Conservation (phyloP, 2,888 invertebrate species). For the Malthinus flaveolus region DNA sequence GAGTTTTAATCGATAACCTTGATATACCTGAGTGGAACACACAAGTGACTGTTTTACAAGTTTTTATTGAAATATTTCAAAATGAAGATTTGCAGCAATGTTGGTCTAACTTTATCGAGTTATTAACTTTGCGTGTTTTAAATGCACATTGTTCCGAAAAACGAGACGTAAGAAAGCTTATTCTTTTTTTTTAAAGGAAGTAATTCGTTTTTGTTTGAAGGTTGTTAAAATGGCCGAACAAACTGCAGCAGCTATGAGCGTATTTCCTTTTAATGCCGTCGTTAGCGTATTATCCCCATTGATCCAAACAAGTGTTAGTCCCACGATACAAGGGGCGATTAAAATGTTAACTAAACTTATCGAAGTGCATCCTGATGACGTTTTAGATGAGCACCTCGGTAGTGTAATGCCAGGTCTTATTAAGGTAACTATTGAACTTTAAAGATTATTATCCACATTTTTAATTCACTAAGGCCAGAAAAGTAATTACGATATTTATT, state of each 20-base stretch:
- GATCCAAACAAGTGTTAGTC: conserved; percentile 84
- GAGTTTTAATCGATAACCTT: conserved; percentile 77
- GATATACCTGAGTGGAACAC: conserved; percentile 65
- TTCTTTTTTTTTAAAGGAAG: not conserved
- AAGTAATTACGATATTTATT: not conserved
- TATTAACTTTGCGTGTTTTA: conserved; percentile 86
- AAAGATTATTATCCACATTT: not conserved
- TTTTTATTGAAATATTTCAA: conserved; percentile 83
- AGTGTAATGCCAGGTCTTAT: conserved; percentile 88
- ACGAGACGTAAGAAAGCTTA: conserved; percentile 60
- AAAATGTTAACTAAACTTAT: conserved; percentile 88
- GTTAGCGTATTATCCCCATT: conserved; percentile 74
- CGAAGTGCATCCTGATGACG: conserved; percentile 72
- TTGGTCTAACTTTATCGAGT: conserved; percentile 88
- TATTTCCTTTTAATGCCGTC: conserved; percentile 79
- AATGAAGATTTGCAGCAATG: conserved; percentile 73
- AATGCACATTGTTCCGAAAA: conserved; percentile 77
- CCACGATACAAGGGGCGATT: conserved; percentile 87
- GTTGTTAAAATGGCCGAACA: conserved; percentile 85
- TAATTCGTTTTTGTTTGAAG: conserved; percentile 50
- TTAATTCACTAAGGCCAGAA: not conserved
- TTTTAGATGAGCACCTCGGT: conserved; percentile 74
- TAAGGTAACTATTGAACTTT: conserved; percentile 60
- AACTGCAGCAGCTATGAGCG: conserved; percentile 75
- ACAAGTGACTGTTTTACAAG: conserved; percentile 76